These are phyloP conservation scores for Gallinago media DNA, from an alignment of 2,113 vertebrate genomes.

Conservation along the genomic window DNA sequence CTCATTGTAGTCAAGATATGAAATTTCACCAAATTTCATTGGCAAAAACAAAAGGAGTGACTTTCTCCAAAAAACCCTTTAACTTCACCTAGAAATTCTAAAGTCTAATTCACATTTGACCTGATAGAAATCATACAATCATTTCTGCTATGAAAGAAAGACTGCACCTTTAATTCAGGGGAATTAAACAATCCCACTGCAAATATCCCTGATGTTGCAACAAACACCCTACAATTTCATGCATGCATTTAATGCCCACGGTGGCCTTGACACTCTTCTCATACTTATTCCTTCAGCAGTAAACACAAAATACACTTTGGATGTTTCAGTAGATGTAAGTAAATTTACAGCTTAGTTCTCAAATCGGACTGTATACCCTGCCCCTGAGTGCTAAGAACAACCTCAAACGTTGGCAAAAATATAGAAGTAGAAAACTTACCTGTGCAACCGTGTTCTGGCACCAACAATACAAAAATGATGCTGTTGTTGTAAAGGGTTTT, in stretches of 20 bases:
- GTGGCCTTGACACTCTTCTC: neutral
- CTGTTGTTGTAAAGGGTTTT: conserved; percentile 41
- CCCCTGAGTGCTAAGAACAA: neutral
- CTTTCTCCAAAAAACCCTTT: neutral
- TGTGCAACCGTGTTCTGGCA: conserved; percentile 63
- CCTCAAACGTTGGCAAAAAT: neutral
- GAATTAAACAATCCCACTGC: neutral
- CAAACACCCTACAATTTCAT: neutral
- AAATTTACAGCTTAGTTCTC: neutral
- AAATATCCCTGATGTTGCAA: neutral
- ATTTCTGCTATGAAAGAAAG: neutral
- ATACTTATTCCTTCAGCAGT: neutral
- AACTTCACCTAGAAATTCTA: neutral
- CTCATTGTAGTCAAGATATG: neutral
- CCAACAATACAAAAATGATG: conserved; percentile 59
- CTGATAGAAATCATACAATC: neutral
- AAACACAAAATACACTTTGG: neutral
- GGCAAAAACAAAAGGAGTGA: neutral
- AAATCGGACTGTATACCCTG: neutral
- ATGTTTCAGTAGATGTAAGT: neutral
- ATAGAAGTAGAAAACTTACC: conserved; percentile 40
- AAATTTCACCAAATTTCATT: neutral
- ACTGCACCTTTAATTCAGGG: neutral
- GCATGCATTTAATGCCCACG: neutral
- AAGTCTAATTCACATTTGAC: neutral